Evolutionary conservation across 2,113 vertebrate species (phyloP), one percentile per base, ranked within the genome.

Genomic region (Butorides virescens): DNA sequence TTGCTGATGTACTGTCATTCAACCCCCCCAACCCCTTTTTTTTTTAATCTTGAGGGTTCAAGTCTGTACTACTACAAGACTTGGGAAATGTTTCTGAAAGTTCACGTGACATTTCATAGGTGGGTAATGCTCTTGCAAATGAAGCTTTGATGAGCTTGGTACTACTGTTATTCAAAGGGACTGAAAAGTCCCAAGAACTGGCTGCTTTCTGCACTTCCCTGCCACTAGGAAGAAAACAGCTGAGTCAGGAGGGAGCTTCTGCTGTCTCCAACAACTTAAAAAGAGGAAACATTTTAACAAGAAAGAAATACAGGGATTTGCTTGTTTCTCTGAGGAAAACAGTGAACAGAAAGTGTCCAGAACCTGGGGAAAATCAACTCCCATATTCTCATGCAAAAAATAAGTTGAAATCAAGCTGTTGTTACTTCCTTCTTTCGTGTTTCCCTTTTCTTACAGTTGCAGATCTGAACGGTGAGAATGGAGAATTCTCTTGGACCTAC

Each of bases 21-120:
- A 74, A 39, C 7, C 9, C n/a, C 9, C 4, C 9, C 7, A n/a
- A 17, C 6, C 16, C 6, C 2, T 5, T 7, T 10, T 56, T 56
- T 39, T 65, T 42, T 62, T 44, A 20, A 17, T 53, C 17, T 11
- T 81, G 13, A 59, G 25, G 14, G 3, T 63, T 96, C 13, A 36
- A 36, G 46, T 58, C 36, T 66, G 7, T 73, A 25, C 11, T 53
- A 52, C 18, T n/a, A 37, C 7, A 50, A 53, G 47, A 39, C 23
- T 71, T 62, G 19, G n/a, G 21, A 78, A 79, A 36, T 62, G 21
- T 71, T 94, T 88, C 47, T 65, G 42, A 71, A 78, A 78, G 44
- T 68, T 88, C 10, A 5, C 15, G 25, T n/a, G 52, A 26, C 16
- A 8, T 68, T 78, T 58, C 25, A 14, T 47, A 77, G 9, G 17